Base-by-base conservation (phyloP, 2,113 vertebrate species). In the Smithornis capensis region DNA sequence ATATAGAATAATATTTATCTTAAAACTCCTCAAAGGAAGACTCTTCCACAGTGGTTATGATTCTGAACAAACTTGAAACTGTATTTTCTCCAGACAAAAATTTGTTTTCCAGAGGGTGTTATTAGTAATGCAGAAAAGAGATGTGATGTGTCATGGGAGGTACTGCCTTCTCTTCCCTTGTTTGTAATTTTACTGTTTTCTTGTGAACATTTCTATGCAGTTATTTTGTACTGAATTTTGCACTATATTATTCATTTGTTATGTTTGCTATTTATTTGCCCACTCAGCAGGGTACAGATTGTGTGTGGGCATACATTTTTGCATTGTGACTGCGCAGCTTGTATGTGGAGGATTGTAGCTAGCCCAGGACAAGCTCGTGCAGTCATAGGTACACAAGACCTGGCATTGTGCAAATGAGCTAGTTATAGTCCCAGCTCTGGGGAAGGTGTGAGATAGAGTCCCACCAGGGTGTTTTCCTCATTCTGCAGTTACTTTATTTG, bases 271-370 rank as follows among this genome's bases (percentile, higher is more conserved):
- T 47, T 53, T 83, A 64, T 85, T 92, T 95, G 31, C 59, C 59
- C 47, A 47, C 74, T 80, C 27, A 28, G 27, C 19, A 65, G 35
- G 24, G 63, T 63, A 59, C 90, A 96, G 85, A 89, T 79, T 94
- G 78, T 86, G 59, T 79, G 87, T 92, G 62, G 94, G 84, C 5
- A 50, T 50, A 28, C 1, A 0, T 77, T 73, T 65, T 14, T 71
- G 37, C 83, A 76, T 45, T 87, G 62, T 76, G 78, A 85, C 81
- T 85, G 65, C 56, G 93, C 87, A 95, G 82, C 82, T 94, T 96
- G 82, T 76, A 91, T 79, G 78, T 65, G 92, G 62, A 85, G 78
- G 78, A 71, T 19, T n/a, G 50, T 12, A 90, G 70, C 71, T 91
- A 37, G 40, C 90, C 78, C 76, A 63, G 92, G 93, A 90, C 83